phyloP scores from a whole-genome alignment of 2,888 invertebrate species.

The Cosmopolites sordidus region DNA sequence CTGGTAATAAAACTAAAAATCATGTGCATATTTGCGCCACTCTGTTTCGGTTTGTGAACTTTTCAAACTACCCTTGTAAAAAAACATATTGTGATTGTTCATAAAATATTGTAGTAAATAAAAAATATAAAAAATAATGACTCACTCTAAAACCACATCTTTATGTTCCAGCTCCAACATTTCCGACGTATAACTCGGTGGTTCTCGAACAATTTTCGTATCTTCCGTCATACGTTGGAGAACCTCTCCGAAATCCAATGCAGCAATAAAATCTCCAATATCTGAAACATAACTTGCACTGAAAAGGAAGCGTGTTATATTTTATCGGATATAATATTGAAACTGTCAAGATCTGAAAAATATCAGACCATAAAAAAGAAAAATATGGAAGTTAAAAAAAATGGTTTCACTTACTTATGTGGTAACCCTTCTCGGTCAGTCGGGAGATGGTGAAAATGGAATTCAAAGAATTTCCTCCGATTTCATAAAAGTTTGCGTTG shows the following conservation, averaged over 20 bases:
- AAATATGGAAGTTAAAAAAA: neutral
- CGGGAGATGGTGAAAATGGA: slow-evolving; percentile 77
- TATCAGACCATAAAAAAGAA: too few species aligned
- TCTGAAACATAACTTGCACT: slow-evolving; percentile 45
- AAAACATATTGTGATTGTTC: neutral
- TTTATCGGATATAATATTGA: too few species aligned
- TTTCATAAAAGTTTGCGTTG: slow-evolving; percentile 72
- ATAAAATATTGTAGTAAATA: too few species aligned
- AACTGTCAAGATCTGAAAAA: too few species aligned
- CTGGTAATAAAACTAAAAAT: too few species aligned
- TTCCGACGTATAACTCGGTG: slow-evolving; percentile 51
- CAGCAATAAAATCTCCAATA: slow-evolving; percentile 75
- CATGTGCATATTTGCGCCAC: too few species aligned
- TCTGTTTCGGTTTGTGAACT: too few species aligned
- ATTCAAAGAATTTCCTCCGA: slow-evolving; percentile 84
- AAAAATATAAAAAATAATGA: too few species aligned
- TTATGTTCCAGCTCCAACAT: slow-evolving; percentile 61
- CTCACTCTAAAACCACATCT: slow-evolving; percentile 66
- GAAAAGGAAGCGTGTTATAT: too few species aligned
- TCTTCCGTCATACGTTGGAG: slow-evolving; percentile 55
- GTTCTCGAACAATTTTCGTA: slow-evolving; percentile 35
- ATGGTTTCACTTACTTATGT: slow-evolving; percentile 62
- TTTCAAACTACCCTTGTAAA: too few species aligned
- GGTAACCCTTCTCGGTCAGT: slow-evolving; percentile 71
- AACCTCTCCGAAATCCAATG: slow-evolving; percentile 66